Conservation (phyloP, 2,888 invertebrate species). For the Beris morrisii region DNA sequence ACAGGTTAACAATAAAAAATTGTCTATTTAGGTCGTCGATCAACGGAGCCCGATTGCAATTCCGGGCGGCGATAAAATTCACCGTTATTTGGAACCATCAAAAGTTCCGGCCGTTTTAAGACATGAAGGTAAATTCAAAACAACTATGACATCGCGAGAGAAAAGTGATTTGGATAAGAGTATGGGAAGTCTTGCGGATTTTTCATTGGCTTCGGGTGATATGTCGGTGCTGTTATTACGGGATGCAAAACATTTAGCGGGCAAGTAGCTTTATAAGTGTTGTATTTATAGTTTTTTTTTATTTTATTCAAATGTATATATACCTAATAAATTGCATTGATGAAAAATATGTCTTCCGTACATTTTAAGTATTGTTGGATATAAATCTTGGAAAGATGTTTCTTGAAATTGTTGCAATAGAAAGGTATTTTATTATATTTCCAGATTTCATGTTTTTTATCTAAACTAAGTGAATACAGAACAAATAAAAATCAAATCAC, state of each 20-base stretch:
- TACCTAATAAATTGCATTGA: no score
- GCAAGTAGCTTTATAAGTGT: no score
- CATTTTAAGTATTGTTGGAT: no score
- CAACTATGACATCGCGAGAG: constrained; percentile 37
- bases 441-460: no score
- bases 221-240: constrained; percentile 55
- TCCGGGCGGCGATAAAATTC: constrained; percentile 52
- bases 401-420: no score
- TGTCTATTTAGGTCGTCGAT: constrained; percentile 48
- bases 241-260: constrained; percentile 47
- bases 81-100: constrained; percentile 49
- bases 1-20: background rate
- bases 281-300: no score
- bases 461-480: no score
- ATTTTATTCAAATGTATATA: no score
- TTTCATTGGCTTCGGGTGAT: constrained; percentile 54
- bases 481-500: no score
- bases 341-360: no score
- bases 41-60: constrained; percentile 51
- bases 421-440: no score
- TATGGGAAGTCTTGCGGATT: constrained; percentile 52
- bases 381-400: no score
- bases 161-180: constrained; percentile 34
- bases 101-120: constrained; percentile 50
- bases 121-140: constrained; percentile 53